Evolutionary conservation across 2,888 invertebrate genomes (phyloP), one percentile per base, ranked within the genome.

Genomic region (Microdon myrmicae): DNA sequence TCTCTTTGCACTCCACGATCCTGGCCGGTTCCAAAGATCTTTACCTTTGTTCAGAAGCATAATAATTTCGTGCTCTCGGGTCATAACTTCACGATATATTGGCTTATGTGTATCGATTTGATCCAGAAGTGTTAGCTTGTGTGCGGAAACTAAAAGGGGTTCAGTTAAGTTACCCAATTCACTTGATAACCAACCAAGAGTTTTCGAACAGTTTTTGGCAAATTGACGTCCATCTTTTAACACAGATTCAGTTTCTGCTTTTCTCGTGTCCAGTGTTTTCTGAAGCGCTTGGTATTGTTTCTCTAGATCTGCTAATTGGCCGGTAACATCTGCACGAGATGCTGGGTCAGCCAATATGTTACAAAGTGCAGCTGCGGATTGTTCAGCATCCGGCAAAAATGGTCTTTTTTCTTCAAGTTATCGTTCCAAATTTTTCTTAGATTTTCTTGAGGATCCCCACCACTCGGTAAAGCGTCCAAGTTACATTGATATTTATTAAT

Each of bases 11-110:
- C 81, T 19, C 85, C 83, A 55, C 88, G 84, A 68, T 80, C 79
- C 41, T 75, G 75, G 38, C 85, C 83, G 48, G 86, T 82, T 74
- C 67, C 79, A 70, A 54, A 90, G 82, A 71, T 90, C 90, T 67
- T 87, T 84, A 70, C 96, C 96, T 80, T 94, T 95, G 75, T 96
- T 95, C 19, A 96, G 79, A 9, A 96, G 82, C 89, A 96, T 94
- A 68, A 96, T 94, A 0, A 96, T 89, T 80, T 96, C 96, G 73
- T 95, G 94, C 73, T 95, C 95, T 64, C 92, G 86, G 67, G 90
- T 87, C 81, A 93, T 88, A 1, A 96, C 90, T 72, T 93, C 93
- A 20, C 91, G 84, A 78, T 96, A 95, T 39, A 94, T 84, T 0
- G 94, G 94, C 81, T 94, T 94, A 75, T 94, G 94, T 20, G 90